phyloP scores from a whole-genome alignment of 1,140 invertebrate species.

The Polyergus mexicanus region DNA sequence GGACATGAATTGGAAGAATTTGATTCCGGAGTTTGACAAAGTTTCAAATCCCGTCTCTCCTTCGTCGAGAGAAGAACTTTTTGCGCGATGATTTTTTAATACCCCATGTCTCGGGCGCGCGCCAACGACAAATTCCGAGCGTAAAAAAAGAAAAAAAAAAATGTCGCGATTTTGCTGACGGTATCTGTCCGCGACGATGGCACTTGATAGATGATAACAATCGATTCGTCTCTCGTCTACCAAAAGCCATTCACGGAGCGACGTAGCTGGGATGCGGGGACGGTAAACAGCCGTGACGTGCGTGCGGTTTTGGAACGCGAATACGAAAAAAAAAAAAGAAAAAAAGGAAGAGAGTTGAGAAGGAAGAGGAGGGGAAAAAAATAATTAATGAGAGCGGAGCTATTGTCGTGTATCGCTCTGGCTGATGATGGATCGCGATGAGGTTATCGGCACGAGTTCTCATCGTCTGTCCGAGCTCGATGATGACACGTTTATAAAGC shows the following conservation, averaged over 20 bases:
- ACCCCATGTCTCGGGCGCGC: constrained; percentile 32
- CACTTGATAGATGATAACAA: constrained; percentile 65
- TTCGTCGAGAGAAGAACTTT: neutral
- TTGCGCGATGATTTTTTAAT: constrained; percentile 33
- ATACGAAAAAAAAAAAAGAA: constrained; percentile 39
- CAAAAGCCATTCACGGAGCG: constrained; percentile 50
- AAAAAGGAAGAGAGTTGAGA: constrained; percentile 22
- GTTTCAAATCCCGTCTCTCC: neutral
- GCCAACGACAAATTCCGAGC: constrained; percentile 43
- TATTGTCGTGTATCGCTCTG: constrained; percentile 59
- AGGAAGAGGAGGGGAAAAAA: constrained; percentile 9
- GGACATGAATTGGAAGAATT: neutral
- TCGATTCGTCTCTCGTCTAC: constrained; percentile 47
- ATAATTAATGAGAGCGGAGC: constrained; percentile 62
- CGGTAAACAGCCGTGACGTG: constrained; percentile 58
- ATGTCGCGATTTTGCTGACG: constrained; percentile 55
- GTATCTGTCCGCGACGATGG: constrained; percentile 53
- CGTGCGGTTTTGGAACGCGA: constrained; percentile 44
- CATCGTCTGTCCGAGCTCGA: constrained; percentile 50
- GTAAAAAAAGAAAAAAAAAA: constrained; percentile 23
- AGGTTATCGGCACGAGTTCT: constrained; percentile 54
- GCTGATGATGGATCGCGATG: constrained; percentile 62
- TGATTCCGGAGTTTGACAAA: neutral
- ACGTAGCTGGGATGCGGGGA: constrained; percentile 27
- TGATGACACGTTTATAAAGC: constrained; percentile 62